Evolutionary conservation across 2,797 vertebrate genomes (phyloP).

Genomic region (Potorous gilbertii): DNA sequence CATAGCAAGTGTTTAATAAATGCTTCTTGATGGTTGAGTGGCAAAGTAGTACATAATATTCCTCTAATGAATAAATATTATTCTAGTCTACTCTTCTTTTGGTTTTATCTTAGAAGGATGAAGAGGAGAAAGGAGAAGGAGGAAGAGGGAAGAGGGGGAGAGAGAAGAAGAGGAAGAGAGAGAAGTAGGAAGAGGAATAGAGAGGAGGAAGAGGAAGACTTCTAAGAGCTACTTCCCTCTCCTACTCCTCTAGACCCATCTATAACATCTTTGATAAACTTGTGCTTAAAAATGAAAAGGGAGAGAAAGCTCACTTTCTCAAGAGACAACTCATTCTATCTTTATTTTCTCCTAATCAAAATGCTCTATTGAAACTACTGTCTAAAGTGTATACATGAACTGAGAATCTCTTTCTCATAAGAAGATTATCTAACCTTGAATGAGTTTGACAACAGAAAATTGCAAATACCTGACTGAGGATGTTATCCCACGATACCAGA

Average conservation of each 20-base stretch:
- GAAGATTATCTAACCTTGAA: background rate
- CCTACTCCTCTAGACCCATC: background rate
- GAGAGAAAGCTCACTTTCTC: background rate
- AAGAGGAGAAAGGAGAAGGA: background rate
- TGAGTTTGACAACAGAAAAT: background rate
- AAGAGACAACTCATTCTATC: background rate
- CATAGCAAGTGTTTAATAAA: background rate
- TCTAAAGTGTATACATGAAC: background rate
- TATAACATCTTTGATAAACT: background rate
- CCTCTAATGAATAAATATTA: background rate
- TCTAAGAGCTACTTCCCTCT: background rate
- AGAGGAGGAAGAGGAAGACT: background rate
- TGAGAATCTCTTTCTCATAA: background rate
- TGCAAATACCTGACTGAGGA: constrained; percentile 87
- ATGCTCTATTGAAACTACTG: background rate
- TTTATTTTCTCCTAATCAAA: background rate
- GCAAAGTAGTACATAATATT: background rate
- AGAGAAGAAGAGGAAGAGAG: no score
- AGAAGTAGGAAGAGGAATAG: background rate
- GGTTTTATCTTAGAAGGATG: background rate
- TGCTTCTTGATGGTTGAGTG: background rate
- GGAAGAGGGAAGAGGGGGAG: background rate
- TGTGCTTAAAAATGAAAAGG: background rate
- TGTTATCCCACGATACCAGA: constrained; percentile 84
- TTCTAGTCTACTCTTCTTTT: background rate